phyloP scores from a whole-genome alignment of 2,113 vertebrate genomes.

The Leptocoma aspasia region DNA sequence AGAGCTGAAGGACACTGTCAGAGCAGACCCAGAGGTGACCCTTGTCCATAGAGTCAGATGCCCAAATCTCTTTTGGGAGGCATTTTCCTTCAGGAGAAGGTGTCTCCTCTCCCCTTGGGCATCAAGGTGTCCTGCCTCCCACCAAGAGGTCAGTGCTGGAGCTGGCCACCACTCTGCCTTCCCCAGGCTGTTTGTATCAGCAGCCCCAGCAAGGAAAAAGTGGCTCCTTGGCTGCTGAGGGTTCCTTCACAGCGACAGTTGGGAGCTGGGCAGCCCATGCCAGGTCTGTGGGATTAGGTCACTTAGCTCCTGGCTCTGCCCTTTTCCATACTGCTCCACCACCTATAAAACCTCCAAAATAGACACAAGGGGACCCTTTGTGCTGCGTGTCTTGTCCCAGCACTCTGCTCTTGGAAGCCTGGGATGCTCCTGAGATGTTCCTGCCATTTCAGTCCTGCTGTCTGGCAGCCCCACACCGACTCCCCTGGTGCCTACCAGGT shows the following conservation, averaged over 20 bases:
- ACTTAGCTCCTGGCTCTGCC: constrained; percentile 21
- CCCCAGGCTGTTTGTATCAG: background rate
- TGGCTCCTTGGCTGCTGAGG: background rate
- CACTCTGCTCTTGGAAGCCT: background rate
- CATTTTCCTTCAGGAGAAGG: background rate
- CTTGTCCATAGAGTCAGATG: background rate
- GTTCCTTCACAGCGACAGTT: background rate
- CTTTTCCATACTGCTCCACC: constrained; percentile 16
- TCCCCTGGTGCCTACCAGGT: background rate
- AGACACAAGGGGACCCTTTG: constrained; percentile 44
- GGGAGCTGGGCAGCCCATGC: background rate
- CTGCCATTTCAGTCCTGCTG: background rate
- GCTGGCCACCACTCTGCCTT: background rate
- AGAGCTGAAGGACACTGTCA: background rate
- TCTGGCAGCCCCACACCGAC: background rate
- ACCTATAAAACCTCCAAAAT: constrained; percentile 22
- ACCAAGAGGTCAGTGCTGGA: background rate
- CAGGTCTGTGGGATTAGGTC: constrained; percentile 36
- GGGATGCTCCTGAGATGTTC: background rate
- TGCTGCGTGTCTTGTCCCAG: background rate
- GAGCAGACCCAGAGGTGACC: background rate
- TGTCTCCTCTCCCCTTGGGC: background rate
- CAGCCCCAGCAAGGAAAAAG: constrained; percentile 6
- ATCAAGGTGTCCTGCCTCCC: background rate
- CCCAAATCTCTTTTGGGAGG: background rate